These are phyloP conservation scores for Pseudopleuronectes americanus DNA, from an alignment of 2,797 vertebrate species.

Conservation along the genomic window DNA sequence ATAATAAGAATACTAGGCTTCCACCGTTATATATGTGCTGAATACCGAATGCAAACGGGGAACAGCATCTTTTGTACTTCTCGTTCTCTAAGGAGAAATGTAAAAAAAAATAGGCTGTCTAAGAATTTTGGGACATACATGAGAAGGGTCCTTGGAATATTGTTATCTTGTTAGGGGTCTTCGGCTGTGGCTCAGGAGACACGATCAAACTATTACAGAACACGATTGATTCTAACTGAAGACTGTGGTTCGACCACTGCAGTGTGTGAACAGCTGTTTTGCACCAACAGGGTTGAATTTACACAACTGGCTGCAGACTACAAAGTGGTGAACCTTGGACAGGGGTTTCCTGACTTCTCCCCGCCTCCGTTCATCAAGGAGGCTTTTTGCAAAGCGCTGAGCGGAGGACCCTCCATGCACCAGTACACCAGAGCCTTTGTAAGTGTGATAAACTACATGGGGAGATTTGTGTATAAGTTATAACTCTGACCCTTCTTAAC, in stretches of 20 bases:
- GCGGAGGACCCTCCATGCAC: constrained; percentile 85
- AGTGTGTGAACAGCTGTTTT: constrained; percentile 26
- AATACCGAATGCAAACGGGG: too few species aligned
- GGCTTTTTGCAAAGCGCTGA: constrained; percentile 83
- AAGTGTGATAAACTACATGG: constrained; percentile 52
- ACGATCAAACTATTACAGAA: background rate
- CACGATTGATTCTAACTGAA: background rate
- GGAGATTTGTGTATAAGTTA: too few species aligned
- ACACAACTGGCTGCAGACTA: constrained; percentile 82
- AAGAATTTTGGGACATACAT: too few species aligned
- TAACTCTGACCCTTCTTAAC: too few species aligned
- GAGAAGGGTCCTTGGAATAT: too few species aligned
- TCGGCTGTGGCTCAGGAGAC: background rate
- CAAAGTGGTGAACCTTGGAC: constrained; percentile 91
- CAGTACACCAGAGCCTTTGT: constrained; percentile 95
- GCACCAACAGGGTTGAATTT: constrained; percentile 89
- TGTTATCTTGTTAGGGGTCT: too few species aligned
- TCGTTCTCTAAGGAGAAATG: too few species aligned
- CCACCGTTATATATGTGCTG: too few species aligned
- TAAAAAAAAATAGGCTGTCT: too few species aligned
- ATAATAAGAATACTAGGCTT: too few species aligned
- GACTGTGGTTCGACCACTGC: too few species aligned
- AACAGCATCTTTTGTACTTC: too few species aligned
- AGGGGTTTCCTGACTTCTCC: constrained; percentile 94
- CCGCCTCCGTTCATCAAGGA: constrained; percentile 89